Evolutionary conservation across 2,888 invertebrate genomes (phyloP).

Genomic region (Dorcus hopei): DNA sequence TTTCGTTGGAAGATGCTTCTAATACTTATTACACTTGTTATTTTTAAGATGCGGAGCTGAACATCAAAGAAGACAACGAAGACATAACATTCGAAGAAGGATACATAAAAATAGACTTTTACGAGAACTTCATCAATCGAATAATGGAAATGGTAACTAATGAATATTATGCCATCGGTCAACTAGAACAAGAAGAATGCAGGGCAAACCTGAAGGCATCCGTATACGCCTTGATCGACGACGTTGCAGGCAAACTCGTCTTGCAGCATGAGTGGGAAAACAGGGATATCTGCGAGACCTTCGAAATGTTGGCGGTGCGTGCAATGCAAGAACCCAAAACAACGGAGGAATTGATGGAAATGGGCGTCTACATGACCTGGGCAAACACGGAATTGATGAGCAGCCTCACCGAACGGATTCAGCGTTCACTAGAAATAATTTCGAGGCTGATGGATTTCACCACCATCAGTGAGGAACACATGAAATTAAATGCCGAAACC

Average conservation of each 20-base stretch:
- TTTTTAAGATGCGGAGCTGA: no score
- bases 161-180: slow-evolving; percentile 66
- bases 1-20: no score
- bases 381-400: slow-evolving; percentile 72
- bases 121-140: slow-evolving; percentile 58
- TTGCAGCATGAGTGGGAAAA: slow-evolving; percentile 64
- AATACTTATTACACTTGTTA: no score
- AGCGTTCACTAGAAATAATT: slow-evolving; percentile 62
- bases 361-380: slow-evolving; percentile 71
- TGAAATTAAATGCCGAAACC: slow-evolving; percentile 75
- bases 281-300: slow-evolving; percentile 66
- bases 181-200: slow-evolving; percentile 61
- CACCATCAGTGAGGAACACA: slow-evolving; percentile 69
- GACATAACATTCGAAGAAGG: slow-evolving; percentile 58
- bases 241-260: slow-evolving; percentile 62
- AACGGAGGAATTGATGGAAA: slow-evolving; percentile 77
- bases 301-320: slow-evolving; percentile 65
- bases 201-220: slow-evolving; percentile 60
- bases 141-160: slow-evolving; percentile 62
- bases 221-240: slow-evolving; percentile 57
- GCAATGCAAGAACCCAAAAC: slow-evolving; percentile 72
- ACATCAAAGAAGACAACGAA: slow-evolving; percentile 47
- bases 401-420: slow-evolving; percentile 67
- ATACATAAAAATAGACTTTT: slow-evolving; percentile 60
- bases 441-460: slow-evolving; percentile 75